Evolutionary conservation across 2,888 invertebrate genomes (phyloP).

Genomic region (Sesia bembeciformis): DNA sequence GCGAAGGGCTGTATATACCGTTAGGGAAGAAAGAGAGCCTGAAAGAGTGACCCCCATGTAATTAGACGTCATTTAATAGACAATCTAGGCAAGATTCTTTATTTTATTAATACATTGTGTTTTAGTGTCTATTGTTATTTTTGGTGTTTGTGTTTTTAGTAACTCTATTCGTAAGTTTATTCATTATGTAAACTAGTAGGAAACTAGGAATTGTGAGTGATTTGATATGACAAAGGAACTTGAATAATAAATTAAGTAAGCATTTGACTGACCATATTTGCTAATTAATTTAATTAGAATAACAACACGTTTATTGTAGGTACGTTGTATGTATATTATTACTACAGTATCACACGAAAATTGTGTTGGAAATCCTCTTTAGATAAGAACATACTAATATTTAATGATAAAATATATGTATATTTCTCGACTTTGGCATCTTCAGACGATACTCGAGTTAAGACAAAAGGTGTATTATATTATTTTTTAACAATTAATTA

Average conservation of each 20-base stretch:
- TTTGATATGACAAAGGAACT: not conserved
- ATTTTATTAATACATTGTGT: not conserved
- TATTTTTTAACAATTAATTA: too few species aligned
- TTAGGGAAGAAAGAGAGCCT: slow-evolving; percentile 17
- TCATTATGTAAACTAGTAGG: not conserved
- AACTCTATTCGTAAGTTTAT: not conserved
- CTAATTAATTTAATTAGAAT: slow-evolving; percentile 48
- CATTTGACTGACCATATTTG: slow-evolving; percentile 50
- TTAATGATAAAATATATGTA: too few species aligned
- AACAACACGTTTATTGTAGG: slow-evolving; percentile 2
- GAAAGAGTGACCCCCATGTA: slow-evolving; percentile 54
- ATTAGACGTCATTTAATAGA: slow-evolving; percentile 1
- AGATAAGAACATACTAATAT: not conserved
- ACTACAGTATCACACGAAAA: not conserved
- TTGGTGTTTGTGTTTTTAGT: not conserved
- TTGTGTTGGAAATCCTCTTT: not conserved
- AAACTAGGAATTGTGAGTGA: not conserved
- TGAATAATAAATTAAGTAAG: not conserved
- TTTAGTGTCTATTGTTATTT: too few species aligned
- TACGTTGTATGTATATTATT: slow-evolving; percentile 2
- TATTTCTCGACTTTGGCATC: too few species aligned
- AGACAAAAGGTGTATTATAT: too few species aligned
- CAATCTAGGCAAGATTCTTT: not conserved
- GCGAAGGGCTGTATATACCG: slow-evolving; percentile 52
- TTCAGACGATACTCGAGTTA: too few species aligned